Evolutionary conservation across 2,888 invertebrate species (phyloP).

Genomic region (Endomychus coccineus): DNA sequence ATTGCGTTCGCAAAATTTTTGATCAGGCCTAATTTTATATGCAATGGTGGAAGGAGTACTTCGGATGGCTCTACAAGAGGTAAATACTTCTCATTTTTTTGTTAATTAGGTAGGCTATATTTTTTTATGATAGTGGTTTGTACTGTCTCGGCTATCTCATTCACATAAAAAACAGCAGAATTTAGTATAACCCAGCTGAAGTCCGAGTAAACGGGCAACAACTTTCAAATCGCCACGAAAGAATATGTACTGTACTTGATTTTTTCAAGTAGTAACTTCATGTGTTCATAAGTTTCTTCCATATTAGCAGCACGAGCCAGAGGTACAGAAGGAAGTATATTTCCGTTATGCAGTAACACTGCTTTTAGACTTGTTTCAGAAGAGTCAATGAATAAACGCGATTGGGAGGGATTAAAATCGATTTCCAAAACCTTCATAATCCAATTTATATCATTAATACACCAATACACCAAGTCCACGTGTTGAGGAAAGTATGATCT

Average conservation of each 20-base stretch:
- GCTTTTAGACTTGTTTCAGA: constrained; percentile 2
- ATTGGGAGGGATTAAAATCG: constrained; percentile 2
- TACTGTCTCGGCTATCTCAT: constrained; percentile 1
- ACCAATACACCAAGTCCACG: constrained; percentile 1
- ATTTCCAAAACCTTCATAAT: constrained; percentile 1
- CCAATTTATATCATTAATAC: constrained; percentile 1
- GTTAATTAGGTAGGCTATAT: not conserved
- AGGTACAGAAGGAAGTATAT: not conserved
- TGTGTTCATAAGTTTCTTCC: constrained; percentile 2
- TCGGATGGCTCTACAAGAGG: constrained; percentile 1
- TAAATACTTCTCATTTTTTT: too few relatives aligned
- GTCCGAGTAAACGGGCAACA: constrained; percentile 4
- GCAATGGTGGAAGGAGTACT: constrained; percentile 1
- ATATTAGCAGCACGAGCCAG: constrained; percentile 3
- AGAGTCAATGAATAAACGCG: constrained; percentile 4
- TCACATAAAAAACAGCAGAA: constrained; percentile 1
- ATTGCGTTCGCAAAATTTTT: constrained; percentile 12
- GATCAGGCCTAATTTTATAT: constrained; percentile 15
- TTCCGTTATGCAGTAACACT: too few relatives aligned
- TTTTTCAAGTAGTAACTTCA: constrained; percentile 3
- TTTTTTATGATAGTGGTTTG: constrained; percentile 1
- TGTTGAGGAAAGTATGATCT: constrained; percentile 1
- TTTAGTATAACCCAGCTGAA: constrained; percentile 3
- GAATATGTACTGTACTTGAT: constrained; percentile 1
- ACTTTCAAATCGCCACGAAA: constrained; percentile 2